Percentiles rank a stretch among this genome's conserved stretches.
Conservation (phyloP, 2,888 invertebrate species). For the Conops quadrifasciatus region DNA sequence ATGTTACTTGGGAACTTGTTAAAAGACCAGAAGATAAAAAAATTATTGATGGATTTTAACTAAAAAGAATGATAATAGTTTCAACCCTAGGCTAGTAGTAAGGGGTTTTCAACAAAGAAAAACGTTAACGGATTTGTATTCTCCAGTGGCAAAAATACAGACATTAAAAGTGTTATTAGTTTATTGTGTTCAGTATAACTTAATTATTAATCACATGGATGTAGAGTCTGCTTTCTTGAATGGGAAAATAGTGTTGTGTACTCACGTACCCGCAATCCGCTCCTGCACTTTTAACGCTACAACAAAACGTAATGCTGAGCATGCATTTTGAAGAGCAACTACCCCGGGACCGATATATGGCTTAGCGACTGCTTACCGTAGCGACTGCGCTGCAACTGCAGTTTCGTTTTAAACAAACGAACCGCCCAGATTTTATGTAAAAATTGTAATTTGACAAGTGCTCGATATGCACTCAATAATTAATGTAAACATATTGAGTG, state of each 20-base stretch:
- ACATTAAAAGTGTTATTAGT: constrained; percentile 53
- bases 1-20: constrained; percentile 54
- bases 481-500: no score
- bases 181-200: constrained; percentile 36
- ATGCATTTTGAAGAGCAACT: no score
- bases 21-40: constrained; percentile 49
- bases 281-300: no score
- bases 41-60: constrained; percentile 52
- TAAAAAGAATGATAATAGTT: constrained; percentile 47
- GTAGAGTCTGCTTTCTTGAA: constrained; percentile 41
- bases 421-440: no score
- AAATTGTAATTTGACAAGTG: no score
- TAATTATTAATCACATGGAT: constrained; percentile 38
- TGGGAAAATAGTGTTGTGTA: constrained; percentile 37
- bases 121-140: constrained; percentile 41
- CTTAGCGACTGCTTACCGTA: no score
- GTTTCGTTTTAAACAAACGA: no score
- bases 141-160: constrained; percentile 48
- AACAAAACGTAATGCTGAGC: no score
- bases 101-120: constrained; percentile 43
- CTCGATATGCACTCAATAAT: no score
- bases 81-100: constrained; percentile 45
- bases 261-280: no score
- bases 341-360: no score
- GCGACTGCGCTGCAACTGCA: no score